Percentiles rank a stretch among this genome's conserved stretches.
phyloP scores from a whole-genome alignment of 1,140 invertebrate genomes.

The Lasioglossum baleicum region DNA sequence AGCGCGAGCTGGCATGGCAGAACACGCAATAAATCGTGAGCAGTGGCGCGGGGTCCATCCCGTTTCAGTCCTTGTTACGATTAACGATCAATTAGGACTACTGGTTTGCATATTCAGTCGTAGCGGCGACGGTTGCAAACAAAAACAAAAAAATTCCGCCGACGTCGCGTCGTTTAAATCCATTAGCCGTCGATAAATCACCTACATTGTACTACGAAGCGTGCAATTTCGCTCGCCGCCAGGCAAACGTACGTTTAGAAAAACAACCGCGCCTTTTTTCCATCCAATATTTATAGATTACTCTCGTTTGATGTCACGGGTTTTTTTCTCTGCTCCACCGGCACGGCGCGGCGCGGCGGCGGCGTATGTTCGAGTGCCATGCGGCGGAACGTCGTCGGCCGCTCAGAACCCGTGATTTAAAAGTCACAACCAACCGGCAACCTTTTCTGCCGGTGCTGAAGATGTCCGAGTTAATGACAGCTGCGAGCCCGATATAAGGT shows the following conservation, averaged over 20 bases:
- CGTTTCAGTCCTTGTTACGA: slow-evolving; percentile 3
- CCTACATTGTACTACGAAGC: background rate
- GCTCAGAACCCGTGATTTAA: too few relatives aligned
- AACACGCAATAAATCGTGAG: background rate
- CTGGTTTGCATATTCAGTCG: slow-evolving; percentile 33
- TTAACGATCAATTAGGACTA: slow-evolving; percentile 7
- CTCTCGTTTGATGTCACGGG: background rate
- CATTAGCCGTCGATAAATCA: background rate
- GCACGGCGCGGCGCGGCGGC: too few relatives aligned
- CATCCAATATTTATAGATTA: background rate
- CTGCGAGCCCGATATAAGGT: too few relatives aligned
- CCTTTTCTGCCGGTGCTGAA: too few relatives aligned
- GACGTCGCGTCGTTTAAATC: background rate
- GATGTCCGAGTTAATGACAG: too few relatives aligned
- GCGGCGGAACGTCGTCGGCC: too few relatives aligned
- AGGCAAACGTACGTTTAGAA: background rate
- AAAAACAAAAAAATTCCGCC: background rate
- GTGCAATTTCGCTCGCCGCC: background rate
- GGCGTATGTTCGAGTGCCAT: too few relatives aligned
- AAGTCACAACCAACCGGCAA: too few relatives aligned
- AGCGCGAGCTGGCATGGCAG: background rate
- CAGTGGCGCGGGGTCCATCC: background rate
- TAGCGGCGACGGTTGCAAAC: background rate
- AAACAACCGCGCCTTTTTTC: background rate
- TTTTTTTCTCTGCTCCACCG: background rate